Percentiles rank a stretch among this genome's conserved stretches.
Conservation (phyloP, 2,797 vertebrate genomes). For the Cyprinella venusta region DNA sequence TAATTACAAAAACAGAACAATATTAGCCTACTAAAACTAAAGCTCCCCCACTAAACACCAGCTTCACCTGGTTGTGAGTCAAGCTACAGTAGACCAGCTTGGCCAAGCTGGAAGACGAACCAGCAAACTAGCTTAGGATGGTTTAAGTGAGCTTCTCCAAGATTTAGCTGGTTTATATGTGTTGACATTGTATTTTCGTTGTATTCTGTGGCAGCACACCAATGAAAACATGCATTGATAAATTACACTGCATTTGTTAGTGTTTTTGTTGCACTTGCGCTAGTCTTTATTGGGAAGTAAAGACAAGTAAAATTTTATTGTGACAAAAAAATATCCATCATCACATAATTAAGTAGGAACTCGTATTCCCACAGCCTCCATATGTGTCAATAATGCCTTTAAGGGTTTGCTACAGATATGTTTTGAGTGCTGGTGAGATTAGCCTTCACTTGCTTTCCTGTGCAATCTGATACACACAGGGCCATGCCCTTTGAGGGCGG, state of each 20-base stretch:
- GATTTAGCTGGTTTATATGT: slow-evolving; percentile 9
- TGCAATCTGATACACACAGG: slow-evolving; percentile 69
- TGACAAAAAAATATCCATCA: not conserved
- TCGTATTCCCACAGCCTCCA: slow-evolving; percentile 14
- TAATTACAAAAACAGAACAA: not conserved
- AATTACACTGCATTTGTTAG: not conserved
- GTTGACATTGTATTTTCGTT: not conserved
- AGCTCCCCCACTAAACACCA: not conserved
- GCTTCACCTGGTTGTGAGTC: not conserved
- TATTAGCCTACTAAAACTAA: too few relatives aligned
- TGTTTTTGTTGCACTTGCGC: not conserved
- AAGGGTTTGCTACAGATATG: slow-evolving; percentile 72
- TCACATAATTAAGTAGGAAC: not conserved
- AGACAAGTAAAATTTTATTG: not conserved
- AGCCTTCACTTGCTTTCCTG: slow-evolving; percentile 59
- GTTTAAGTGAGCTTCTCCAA: not conserved
- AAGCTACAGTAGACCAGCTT: not conserved
- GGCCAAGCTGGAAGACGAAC: not conserved
- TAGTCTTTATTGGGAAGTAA: not conserved
- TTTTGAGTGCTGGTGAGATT: slow-evolving; percentile 70
- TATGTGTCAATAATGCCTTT: slow-evolving; percentile 59
- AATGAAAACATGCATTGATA: not conserved
- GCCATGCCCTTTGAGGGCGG: slow-evolving; percentile 72
- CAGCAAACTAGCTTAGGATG: not conserved
- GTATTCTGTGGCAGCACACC: not conserved